A percentile compares a stretch with the other conserved stretches of the same genome.
These are phyloP conservation scores for Osmerus mordax DNA, from an alignment of 2,113 vertebrate genomes.

Conservation along the genomic window DNA sequence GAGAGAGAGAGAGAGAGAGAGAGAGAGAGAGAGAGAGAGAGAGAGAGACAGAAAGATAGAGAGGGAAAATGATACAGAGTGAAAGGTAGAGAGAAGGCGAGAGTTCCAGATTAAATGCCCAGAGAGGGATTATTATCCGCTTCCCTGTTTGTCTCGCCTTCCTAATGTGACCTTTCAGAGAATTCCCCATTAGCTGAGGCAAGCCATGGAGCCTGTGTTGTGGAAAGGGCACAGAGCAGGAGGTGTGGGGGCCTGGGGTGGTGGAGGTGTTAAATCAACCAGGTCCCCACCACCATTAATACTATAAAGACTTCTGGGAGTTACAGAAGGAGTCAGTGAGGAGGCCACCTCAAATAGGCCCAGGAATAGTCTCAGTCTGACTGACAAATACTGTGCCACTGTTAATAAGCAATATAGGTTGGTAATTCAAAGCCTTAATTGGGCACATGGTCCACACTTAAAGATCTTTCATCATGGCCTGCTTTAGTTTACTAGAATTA, in stretches of 20 bases:
- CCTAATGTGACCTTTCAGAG: slow-evolving; percentile 66
- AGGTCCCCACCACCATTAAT: slow-evolving; percentile 29
- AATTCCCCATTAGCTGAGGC: slow-evolving; percentile 51
- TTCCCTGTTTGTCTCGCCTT: slow-evolving; percentile 48
- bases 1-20: background rate
- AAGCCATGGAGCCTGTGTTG: slow-evolving; percentile 40
- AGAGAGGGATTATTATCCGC: slow-evolving; percentile 48
- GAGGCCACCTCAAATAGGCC: background rate
- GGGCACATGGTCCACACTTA: too few relatives aligned
- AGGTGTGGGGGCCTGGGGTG: slow-evolving; percentile 27
- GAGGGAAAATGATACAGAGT: slow-evolving; percentile 20
- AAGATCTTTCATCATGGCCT: too few relatives aligned
- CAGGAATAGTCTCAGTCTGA: background rate
- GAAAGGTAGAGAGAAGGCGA: slow-evolving; percentile 6
- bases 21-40: background rate
- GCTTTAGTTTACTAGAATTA: too few relatives aligned
- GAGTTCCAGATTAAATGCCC: slow-evolving; percentile 28
- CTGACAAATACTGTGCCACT: too few relatives aligned
- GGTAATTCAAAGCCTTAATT: too few relatives aligned
- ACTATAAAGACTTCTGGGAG: background rate
- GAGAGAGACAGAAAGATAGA: background rate
- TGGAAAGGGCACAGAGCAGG: slow-evolving; percentile 56
- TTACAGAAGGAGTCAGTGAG: background rate
- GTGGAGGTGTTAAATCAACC: slow-evolving; percentile 35
- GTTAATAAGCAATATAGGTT: too few relatives aligned